Base-by-base conservation (phyloP, 2,888 invertebrate genomes). In the Tortrix viridana region DNA sequence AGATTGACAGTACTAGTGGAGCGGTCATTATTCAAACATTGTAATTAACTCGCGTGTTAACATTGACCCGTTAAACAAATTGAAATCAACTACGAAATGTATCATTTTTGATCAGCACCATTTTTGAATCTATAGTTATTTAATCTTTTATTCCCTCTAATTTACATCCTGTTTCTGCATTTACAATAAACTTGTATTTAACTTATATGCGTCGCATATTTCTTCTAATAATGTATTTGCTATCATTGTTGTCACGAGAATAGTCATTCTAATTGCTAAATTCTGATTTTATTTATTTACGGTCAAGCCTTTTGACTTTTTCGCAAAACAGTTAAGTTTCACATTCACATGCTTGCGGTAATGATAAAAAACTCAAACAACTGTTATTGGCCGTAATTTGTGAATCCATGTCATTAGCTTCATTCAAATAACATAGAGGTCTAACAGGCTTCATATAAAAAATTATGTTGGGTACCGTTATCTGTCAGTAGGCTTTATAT, bases 401-500 rank as follows among this genome's bases (percentile, higher is more conserved):
- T 58, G 50, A 56, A 65, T 47, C 57, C 53, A 61, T 65, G 65
- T 63, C 63, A 58, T 62, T 50, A 57, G 26, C 38, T 57, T 63
- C 63, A 53, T 63, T 47, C 47, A 58, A 63, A 63, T 63, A 53
- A 57, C 41, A 63, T 58, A 47, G 56, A 63, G 52, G 52, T 57
- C 32, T 63, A 63, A 70, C 72, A 73, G 70, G 74, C 67, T 71
- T 73, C 71, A 75, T 74, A 79, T 80, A 77, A 76, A 77, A 77
- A 79, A 77, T 76, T 77, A 78, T 76, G 82, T 79, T 77, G 74
- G 72, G 77, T 83, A 82, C 89, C 89, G 89, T 88, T 90, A 89
- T 75, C 84, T 85, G 86, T 86, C 86, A 84, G 84, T 82, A 75
- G 76, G 78, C 77, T 81, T 82, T 77, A 76, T 85, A 85, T 85